phyloP scores from a whole-genome alignment of 2,797 vertebrate genomes.

The Malurus leucopterus region DNA sequence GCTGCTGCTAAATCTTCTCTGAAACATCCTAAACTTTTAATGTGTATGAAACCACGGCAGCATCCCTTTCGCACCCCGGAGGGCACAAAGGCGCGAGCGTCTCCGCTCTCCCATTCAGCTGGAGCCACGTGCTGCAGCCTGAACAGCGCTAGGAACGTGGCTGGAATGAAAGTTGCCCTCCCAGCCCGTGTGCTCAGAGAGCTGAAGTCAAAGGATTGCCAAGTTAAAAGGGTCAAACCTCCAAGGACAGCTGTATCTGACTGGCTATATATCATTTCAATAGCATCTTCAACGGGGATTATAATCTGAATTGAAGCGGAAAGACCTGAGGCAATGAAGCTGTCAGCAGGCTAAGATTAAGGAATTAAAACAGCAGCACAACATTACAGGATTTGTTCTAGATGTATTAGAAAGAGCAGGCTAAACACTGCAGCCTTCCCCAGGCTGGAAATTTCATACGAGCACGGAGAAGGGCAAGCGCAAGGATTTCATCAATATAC shows the following conservation, averaged over 20 bases:
- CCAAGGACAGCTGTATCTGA: constrained; percentile 68
- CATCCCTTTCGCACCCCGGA: not conserved
- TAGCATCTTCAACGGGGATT: constrained; percentile 70
- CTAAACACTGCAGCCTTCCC: constrained; percentile 24
- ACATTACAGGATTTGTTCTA: constrained; percentile 62
- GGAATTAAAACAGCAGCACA: constrained; percentile 71
- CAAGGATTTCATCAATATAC: constrained; percentile 50
- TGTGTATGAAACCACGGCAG: not conserved
- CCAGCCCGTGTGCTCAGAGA: constrained; percentile 21
- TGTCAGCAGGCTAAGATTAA: constrained; percentile 72
- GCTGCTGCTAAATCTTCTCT: constrained; percentile 20
- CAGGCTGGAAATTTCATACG: constrained; percentile 24
- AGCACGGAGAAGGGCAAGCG: constrained; percentile 44
- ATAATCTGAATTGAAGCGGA: constrained; percentile 73
- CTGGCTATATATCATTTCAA: constrained; percentile 65
- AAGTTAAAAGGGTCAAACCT: constrained; percentile 65
- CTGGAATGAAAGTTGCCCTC: constrained; percentile 55
- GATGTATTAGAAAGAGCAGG: constrained; percentile 42
- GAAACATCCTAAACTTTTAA: constrained; percentile 45
- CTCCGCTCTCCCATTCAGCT: constrained; percentile 36
- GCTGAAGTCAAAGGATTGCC: constrained; percentile 43
- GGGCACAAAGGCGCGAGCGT: constrained; percentile 34
- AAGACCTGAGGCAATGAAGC: constrained; percentile 73
- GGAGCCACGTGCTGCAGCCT: constrained; percentile 43
- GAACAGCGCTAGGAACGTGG: constrained; percentile 47